Conservation (phyloP, 2,797 vertebrate species). For the Semotilus atromaculatus region DNA sequence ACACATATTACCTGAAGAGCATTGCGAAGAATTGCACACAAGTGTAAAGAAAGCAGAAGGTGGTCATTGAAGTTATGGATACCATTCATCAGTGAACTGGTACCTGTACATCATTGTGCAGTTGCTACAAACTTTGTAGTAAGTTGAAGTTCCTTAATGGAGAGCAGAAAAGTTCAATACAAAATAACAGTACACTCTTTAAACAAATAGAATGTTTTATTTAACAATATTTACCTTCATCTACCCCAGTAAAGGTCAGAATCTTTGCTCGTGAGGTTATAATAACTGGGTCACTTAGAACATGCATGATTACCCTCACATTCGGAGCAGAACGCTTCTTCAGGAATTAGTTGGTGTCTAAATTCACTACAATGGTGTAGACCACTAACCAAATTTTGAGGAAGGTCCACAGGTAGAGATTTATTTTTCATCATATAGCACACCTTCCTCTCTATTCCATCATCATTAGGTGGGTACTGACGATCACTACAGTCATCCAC, state of each 20-base stretch:
- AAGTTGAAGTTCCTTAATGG: conserved; percentile 12
- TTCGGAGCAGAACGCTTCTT: background rate
- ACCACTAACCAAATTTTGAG: background rate
- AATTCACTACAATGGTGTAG: background rate
- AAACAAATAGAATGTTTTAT: background rate
- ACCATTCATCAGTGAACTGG: background rate
- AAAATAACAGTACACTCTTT: background rate
- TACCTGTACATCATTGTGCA: background rate
- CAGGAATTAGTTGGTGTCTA: background rate
- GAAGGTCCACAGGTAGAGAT: background rate
- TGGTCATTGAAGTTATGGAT: background rate
- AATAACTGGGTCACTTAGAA: too few species aligned
- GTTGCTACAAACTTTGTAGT: background rate
- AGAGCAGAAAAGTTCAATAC: background rate
- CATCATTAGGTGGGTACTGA: too few species aligned
- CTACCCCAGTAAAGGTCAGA: conserved; percentile 3
- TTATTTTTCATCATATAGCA: too few species aligned
- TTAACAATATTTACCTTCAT: conserved; percentile 1
- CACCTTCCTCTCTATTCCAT: too few species aligned
- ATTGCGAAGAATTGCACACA: background rate
- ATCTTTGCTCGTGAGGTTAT: too few species aligned
- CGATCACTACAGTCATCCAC: too few species aligned
- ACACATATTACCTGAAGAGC: background rate
- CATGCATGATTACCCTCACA: background rate
- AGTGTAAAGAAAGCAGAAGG: background rate